Evolutionary conservation across 2,888 invertebrate genomes (phyloP).

Genomic region (Nipponacmea schrenckii): DNA sequence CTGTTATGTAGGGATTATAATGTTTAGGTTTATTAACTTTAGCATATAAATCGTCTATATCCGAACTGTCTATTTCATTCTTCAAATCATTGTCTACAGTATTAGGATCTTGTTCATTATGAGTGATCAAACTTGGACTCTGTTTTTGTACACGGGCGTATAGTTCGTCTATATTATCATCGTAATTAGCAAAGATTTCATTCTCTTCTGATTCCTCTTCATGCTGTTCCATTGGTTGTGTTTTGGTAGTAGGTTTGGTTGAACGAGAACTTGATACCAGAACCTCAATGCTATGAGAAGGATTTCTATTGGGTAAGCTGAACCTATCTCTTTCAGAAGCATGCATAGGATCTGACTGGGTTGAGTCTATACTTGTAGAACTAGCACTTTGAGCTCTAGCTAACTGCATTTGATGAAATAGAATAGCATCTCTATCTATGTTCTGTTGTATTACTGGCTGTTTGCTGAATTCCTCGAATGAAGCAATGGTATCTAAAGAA

Average conservation of each 20-base stretch:
- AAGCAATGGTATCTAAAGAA: slow-evolving; percentile 33
- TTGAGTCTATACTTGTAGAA: slow-evolving; percentile 52
- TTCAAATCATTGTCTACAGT: background rate
- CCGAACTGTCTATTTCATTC: slow-evolving; percentile 10
- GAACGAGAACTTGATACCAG: slow-evolving; percentile 38
- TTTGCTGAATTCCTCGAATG: slow-evolving; percentile 39
- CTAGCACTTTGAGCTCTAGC: slow-evolving; percentile 49
- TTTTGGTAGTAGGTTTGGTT: background rate
- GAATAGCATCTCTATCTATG: slow-evolving; percentile 58
- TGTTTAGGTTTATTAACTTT: slow-evolving; percentile 31
- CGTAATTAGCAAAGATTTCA: slow-evolving; percentile 5
- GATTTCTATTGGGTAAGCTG: slow-evolving; percentile 33
- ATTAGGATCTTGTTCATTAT: background rate
- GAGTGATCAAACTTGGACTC: background rate
- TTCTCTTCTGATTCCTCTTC: slow-evolving; percentile 23
- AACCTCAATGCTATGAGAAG: slow-evolving; percentile 60
- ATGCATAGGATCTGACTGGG: slow-evolving; percentile 54
- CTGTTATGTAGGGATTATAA: slow-evolving; percentile 18
- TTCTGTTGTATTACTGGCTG: slow-evolving; percentile 37
- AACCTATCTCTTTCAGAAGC: slow-evolving; percentile 41
- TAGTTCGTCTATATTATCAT: slow-evolving; percentile 4
- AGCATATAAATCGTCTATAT: slow-evolving; percentile 27
- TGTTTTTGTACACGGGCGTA: slow-evolving; percentile 9
- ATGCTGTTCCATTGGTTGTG: background rate
- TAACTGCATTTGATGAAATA: slow-evolving; percentile 59